Evolutionary conservation across 2,113 vertebrate genomes (phyloP).

Genomic region (Leucosticte australis): DNA sequence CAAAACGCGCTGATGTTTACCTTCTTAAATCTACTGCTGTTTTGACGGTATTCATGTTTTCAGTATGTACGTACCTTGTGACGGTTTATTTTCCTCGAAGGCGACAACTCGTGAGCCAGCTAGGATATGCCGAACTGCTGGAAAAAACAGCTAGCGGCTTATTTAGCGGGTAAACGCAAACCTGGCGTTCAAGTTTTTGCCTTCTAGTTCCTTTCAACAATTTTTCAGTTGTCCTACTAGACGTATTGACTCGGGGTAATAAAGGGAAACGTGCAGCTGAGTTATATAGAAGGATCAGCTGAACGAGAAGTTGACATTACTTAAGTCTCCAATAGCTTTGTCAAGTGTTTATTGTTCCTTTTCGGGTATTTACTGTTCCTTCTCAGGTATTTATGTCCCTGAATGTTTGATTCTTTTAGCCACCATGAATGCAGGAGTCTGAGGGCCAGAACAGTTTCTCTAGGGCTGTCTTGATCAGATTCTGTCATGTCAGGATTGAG

Average conservation of each 20-base stretch:
- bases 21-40: accelerated
- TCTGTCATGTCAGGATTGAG: not conserved
- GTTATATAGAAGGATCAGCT: not conserved
- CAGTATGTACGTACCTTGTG: accelerated
- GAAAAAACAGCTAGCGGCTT: not conserved
- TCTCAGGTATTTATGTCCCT: not conserved
- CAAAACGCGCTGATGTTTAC: not conserved
- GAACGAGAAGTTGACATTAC: not conserved
- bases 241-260: accelerated
- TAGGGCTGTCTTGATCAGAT: not conserved
- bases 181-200: not conserved
- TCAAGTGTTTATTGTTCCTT: not conserved
- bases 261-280: not conserved
- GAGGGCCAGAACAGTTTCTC: not conserved
- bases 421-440: not conserved
- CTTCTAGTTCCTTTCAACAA: accelerated
- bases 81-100: not conserved
- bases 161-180: not conserved
- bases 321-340: not conserved
- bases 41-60: not conserved
- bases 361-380: not conserved
- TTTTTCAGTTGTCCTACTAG: not conserved
- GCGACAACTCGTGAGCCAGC: not conserved
- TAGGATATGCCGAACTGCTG: not conserved
- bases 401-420: not conserved